Percentiles rank a stretch among this genome's conserved stretches.
phyloP scores from a whole-genome alignment of 92 coral and sea anemone genomes.

The Bergia puertoricense region DNA sequence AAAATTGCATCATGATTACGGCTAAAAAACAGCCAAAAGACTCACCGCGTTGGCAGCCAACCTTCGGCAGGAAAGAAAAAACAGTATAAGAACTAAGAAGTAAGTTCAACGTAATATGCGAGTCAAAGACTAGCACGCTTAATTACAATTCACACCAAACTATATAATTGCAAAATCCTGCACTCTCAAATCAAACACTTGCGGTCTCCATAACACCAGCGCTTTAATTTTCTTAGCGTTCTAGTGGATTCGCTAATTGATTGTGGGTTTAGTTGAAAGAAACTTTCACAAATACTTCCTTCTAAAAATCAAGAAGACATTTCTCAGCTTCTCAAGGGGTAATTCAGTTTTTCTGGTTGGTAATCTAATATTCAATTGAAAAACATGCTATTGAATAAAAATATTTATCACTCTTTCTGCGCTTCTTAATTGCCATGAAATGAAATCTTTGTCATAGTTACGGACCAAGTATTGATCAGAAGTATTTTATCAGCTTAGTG shows the following conservation, averaged over 20 bases:
- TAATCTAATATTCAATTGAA: neutral
- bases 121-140: neutral
- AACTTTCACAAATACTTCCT: neutral
- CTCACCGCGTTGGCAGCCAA: conserved; percentile 44
- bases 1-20: neutral
- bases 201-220: conserved; percentile 13
- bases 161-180: neutral
- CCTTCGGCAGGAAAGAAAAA: conserved; percentile 26
- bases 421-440: neutral
- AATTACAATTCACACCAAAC: neutral
- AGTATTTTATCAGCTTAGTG: neutral
- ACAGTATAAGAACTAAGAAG: neutral
- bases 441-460: neutral
- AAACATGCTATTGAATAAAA: neutral
- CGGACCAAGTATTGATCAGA: neutral
- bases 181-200: neutral
- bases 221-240: neutral
- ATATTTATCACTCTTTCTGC: neutral
- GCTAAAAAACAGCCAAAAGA: neutral
- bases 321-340: neutral
- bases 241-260: conserved; percentile 8
- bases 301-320: neutral
- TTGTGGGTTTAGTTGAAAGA: conserved; percentile 4
- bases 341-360: neutral
- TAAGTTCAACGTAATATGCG: neutral